These are phyloP conservation scores for Ryuthela nishihirai DNA, from an alignment of 2,888 invertebrate species.

Conservation along the genomic window DNA sequence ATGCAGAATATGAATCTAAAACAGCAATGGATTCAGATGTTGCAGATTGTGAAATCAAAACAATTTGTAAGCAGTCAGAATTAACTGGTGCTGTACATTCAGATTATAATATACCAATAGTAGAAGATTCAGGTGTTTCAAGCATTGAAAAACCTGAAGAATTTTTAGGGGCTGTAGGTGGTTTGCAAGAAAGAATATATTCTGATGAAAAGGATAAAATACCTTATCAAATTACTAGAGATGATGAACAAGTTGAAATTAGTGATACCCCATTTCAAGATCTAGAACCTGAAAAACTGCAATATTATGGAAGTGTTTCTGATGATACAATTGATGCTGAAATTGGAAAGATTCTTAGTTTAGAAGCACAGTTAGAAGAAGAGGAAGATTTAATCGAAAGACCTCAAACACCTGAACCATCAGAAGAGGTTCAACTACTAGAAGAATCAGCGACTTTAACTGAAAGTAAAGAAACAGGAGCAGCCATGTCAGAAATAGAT, in stretches of 20 bases:
- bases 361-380: conserved; percentile 15
- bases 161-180: not conserved
- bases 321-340: conserved; percentile 28
- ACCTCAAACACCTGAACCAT: conserved; percentile 31
- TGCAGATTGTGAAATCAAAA: too few relatives aligned
- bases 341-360: conserved; percentile 21
- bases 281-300: too few relatives aligned
- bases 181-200: not conserved
- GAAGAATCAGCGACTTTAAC: not conserved
- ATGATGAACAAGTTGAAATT: too few relatives aligned
- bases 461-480: not conserved
- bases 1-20: too few relatives aligned
- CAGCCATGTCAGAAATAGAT: too few relatives aligned
- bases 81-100: too few relatives aligned
- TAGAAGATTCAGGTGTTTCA: too few relatives aligned
- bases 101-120: too few relatives aligned
- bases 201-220: too few relatives aligned
- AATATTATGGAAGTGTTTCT: conserved; percentile 19
- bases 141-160: not conserved
- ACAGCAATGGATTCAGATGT: too few relatives aligned
- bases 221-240: too few relatives aligned
- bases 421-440: conserved; percentile 16
- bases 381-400: conserved; percentile 32
- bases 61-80: too few relatives aligned
- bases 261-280: not conserved